Base-by-base conservation (phyloP, 2,113 vertebrate genomes). In the Sphaerodactylus townsendi region DNA sequence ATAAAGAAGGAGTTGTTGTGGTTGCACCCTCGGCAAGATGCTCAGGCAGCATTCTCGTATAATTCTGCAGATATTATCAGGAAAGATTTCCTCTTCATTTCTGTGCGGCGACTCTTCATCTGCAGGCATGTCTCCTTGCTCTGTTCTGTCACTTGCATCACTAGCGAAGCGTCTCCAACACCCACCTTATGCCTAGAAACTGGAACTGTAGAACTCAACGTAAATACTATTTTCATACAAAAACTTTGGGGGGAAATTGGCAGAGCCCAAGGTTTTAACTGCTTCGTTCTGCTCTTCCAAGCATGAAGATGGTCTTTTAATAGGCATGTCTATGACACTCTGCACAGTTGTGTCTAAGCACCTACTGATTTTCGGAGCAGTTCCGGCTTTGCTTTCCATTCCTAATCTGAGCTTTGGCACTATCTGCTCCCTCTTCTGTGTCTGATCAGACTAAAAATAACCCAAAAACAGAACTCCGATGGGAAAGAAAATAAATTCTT, bases 381-480 rank as follows among this genome's bases (percentile, higher is more conserved):
- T 59, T 46, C 82, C 37, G 28, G 53, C 44, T 92, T 92, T 87
- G 23, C 66, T 82, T 79, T 88, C 86, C 82, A 77, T 44, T 62
- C 74, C 76, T 83, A 69, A 69, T 85, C 62, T 82, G 85, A 85
- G 68, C 78, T 87, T 9, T 44, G 73, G 62, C 41, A 5, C 83
- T 79, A 87, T 85, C 68, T 0, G 0, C 77, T 90, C 85, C 79
- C 83, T 89, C 79, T 88, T 78, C 48, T 85, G 77, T 1, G 0
- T 79, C 82, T 85, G 83, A 90, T 77, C 73, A 86, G 39, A 69
- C 80, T 88, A 39, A 91, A 92, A 93, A 88, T 83, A 88, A 85
- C 28, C 65, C 9, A 46, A 73, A 82, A 83, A 91, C 0, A 66
- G 1, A 1, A 71, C 73, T 88, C 76, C 75, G 81, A 28, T 17